Base-by-base conservation (phyloP, 2,888 invertebrate genomes). In the Biston stratarius region DNA sequence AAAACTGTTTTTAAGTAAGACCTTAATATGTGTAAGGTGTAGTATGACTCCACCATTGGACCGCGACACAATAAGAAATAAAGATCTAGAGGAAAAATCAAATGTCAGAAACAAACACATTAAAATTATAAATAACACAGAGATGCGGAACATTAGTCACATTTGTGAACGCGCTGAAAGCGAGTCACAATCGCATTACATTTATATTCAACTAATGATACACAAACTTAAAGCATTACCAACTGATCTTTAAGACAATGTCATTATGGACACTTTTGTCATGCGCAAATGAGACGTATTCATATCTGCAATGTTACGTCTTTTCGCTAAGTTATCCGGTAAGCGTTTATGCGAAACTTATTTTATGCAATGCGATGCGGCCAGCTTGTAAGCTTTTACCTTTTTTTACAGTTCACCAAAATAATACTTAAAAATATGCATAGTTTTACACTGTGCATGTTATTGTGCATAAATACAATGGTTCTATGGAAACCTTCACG, bases 401-500 rank as follows among this genome's bases (percentile, higher is more conserved):
- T 51, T 34, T 51, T 7, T 10, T 51, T 51, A 12, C 6, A 15
- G 8, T 14, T 15, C 15, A 47, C 12, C 44, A 44, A 48, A 64
- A 59, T 64, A 59, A 57, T 56, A 67, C 57, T 76, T 74, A 81
- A 76, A 76, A 83, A 81, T 82, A 48, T 24, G 6, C 24, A 33
- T 11, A 84, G 82, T 40, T 75, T 24, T 75, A 76, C 78, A 84
- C 81, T 83, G 83, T 86, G 83, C 86, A 80, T 80, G 82, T n/a
- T 47, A 76, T 87, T 88, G 89, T 89, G 88, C 88, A 83, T 83
- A 24, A 11, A 12, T 15, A 53, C 15, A 40, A 38, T 15, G 11
- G 11, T 2, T 15, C 15, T 9, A n/a, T 11, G 33, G 11, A 14
- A 36, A 52, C 10, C 24, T 47, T 47, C 15, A 15, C 5, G n/a